These are phyloP conservation scores for Leptodactylus fallax DNA, from an alignment of 2,797 vertebrate genomes.

Conservation along the genomic window DNA sequence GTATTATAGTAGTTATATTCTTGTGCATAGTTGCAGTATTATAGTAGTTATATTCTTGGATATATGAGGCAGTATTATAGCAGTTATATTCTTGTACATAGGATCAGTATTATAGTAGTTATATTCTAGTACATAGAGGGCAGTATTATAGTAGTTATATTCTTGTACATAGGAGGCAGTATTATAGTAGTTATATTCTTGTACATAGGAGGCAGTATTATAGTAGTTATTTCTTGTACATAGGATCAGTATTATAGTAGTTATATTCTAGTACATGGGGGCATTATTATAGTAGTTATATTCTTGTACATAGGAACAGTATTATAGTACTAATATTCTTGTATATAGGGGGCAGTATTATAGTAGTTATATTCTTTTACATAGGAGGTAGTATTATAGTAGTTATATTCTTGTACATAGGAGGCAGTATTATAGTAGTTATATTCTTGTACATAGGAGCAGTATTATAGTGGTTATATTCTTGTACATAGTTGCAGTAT, in stretches of 20 bases:
- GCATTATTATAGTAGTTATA: background rate
- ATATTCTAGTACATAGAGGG: no score
- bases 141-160: background rate
- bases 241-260: background rate
- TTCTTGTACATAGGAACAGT: background rate
- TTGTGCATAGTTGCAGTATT: background rate
- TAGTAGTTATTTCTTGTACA: slow-evolving; percentile 2
- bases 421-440: no score
- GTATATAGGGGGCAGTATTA: background rate
- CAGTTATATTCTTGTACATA: no score
- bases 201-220: background rate
- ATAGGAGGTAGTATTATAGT: no score
- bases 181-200: background rate
- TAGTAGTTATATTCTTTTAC: no score
- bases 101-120: no score
- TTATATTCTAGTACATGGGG: no score
- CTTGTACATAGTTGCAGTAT: no score
- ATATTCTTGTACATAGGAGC: no score
- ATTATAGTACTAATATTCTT: background rate
- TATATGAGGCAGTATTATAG: background rate
- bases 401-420: no score
- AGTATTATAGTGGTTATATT: no score
- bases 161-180: background rate
- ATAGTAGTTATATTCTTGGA: slow-evolving; percentile 1
- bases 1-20: slow-evolving; percentile 13